phyloP scores from a whole-genome alignment of 2,797 vertebrate genomes.

The Galaxias olidus region DNA sequence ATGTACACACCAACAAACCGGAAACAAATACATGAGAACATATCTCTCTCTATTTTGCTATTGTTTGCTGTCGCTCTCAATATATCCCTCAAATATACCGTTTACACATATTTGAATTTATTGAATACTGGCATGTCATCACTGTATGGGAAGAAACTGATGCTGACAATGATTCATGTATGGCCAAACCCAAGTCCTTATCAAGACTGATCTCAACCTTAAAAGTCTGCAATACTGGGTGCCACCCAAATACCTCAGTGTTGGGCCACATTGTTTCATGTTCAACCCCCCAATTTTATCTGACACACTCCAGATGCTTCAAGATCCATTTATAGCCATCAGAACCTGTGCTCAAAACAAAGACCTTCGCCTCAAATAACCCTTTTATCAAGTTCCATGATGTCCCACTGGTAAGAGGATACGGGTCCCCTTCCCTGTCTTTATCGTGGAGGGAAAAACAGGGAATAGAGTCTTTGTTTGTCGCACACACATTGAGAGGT shows the following conservation, averaged over 20 bases:
- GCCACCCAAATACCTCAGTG: constrained; percentile 32
- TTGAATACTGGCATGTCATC: constrained; percentile 44
- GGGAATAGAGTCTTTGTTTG: not conserved
- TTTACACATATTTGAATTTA: too few species aligned
- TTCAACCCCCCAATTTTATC: constrained; percentile 29
- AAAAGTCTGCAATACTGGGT: not conserved
- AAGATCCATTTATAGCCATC: constrained; percentile 42
- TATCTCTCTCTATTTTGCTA: too few species aligned
- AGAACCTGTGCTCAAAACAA: constrained; percentile 29
- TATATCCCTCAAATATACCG: too few species aligned
- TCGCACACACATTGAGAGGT: not conserved
- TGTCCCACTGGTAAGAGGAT: constrained; percentile 5
- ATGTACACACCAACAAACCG: too few species aligned
- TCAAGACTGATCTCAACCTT: constrained; percentile 13
- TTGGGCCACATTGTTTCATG: constrained; percentile 28
- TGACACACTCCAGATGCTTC: constrained; percentile 42
- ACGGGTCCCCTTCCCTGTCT: constrained; percentile 1
- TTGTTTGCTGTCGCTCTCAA: too few species aligned
- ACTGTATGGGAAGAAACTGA: constrained; percentile 21
- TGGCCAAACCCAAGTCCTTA: not conserved
- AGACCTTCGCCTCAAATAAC: constrained; percentile 25
- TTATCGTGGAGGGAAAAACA: not conserved
- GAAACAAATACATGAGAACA: too few species aligned
- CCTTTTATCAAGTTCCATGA: constrained; percentile 44
- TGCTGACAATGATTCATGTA: constrained; percentile 46